phyloP scores from a whole-genome alignment of 2,797 vertebrate species.

The Chelmon rostratus region DNA sequence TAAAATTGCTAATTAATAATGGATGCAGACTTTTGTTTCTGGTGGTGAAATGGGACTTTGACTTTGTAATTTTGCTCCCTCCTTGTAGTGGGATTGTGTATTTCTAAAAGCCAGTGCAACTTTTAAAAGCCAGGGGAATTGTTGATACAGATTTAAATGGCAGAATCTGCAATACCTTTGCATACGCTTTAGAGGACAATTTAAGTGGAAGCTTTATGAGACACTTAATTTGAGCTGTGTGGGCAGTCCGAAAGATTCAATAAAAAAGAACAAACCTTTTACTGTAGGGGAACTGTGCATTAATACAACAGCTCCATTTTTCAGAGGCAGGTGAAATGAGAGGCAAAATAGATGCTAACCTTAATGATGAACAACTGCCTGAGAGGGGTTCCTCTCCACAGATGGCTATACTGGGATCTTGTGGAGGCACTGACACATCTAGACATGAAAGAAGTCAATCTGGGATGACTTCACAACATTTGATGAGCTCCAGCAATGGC shows the following conservation, averaged over 20 bases:
- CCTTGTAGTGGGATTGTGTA: constrained; percentile 64
- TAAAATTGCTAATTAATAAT: constrained; percentile 66
- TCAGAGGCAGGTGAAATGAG: constrained; percentile 42
- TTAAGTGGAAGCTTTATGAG: constrained; percentile 72
- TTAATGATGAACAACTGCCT: constrained; percentile 42
- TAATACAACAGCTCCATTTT: constrained; percentile 47
- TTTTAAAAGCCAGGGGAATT: constrained; percentile 74
- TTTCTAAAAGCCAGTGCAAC: constrained; percentile 72
- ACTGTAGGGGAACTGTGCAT: constrained; percentile 42
- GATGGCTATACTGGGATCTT: constrained; percentile 43
- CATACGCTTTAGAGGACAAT: constrained; percentile 69
- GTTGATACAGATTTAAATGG: constrained; percentile 71
- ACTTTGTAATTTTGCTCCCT: constrained; percentile 63
- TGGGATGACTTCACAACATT: constrained; percentile 77
- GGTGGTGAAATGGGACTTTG: constrained; percentile 65
- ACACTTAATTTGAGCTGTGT: constrained; percentile 69
- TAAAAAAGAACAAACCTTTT: constrained; percentile 65
- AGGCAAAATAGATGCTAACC: constrained; percentile 54
- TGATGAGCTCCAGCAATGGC: constrained; percentile 61
- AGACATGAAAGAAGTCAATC: constrained; percentile 70
- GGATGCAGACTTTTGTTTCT: constrained; percentile 65
- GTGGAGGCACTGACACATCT: constrained; percentile 62
- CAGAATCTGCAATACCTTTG: constrained; percentile 66
- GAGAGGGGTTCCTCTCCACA: constrained; percentile 31
- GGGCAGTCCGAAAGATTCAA: constrained; percentile 60